Base-by-base conservation (phyloP, 2,797 vertebrate genomes). In the Brachyrhaphis roseni region DNA sequence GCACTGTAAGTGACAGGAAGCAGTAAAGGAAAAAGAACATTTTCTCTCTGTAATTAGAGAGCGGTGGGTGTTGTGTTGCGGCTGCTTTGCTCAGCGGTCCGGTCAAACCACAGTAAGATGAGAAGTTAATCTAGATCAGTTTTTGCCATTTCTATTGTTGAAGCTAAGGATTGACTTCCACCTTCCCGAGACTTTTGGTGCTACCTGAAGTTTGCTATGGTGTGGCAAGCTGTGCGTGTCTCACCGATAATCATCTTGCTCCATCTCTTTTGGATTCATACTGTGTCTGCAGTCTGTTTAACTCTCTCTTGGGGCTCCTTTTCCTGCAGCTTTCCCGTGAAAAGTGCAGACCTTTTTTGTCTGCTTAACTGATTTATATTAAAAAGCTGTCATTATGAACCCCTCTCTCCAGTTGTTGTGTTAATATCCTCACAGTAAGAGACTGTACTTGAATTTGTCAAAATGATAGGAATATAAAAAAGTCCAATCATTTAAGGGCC, bases 11-110 rank as follows among this genome's bases (percentile, higher is more conserved):
- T 75, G 23, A 59, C 41, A 76, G 76, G 70, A 55, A 80, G 34
- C 72, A 23, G 77, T 46, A 31, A 51, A 66, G 64, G 66, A 77
- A 71, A 78, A 66, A n/a, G 23, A 16, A 26, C 28, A 51, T 74
- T 23, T 75, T 3, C 15, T 77, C 78, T 82, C 75, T 64, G 62
- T 89, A 78, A 88, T 89, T 80, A 73, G 28, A 74, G n/a, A 36
- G 3, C 6, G 36, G n/a, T 66, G n/a, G 79, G 49, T 74, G 36
- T 53, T 74, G 84, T 43, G 66, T 72, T 1, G 18, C 0, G 10
- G 34, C 76, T 57, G 76, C 74, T 36, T 10, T 64, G 72, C 78
- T 66, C 53, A 68, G 70, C 28, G 57, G 80, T 77, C 57, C 31
- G n/a, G 74, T 53, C 49, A 43, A 76, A 72, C 73, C 16, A 5